Evolutionary conservation across 2,888 invertebrate genomes (phyloP).

Genomic region (Ramazzottius varieornatus): DNA sequence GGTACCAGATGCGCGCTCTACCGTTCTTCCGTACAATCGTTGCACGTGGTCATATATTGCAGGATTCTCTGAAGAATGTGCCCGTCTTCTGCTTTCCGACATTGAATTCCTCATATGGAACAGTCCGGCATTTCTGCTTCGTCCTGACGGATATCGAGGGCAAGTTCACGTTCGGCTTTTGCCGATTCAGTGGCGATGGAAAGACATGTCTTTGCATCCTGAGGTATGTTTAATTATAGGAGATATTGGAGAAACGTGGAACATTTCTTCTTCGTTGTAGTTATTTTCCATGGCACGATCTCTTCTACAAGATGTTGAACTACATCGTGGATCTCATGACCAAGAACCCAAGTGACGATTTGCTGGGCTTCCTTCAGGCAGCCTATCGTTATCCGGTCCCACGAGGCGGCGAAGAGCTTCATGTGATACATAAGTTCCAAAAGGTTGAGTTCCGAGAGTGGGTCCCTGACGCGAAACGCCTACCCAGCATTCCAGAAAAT

Average conservation of each 20-base stretch:
- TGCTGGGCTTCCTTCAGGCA: background rate
- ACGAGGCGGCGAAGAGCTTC: conserved; percentile 12
- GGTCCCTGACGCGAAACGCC: conserved; percentile 47
- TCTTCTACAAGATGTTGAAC: conserved; percentile 63
- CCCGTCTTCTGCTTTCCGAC: background rate
- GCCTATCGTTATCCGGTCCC: conserved; percentile 17
- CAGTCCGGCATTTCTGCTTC: conserved; percentile 82
- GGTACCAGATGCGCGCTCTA: conserved; percentile 12
- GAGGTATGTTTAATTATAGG: conserved; percentile 17
- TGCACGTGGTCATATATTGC: background rate
- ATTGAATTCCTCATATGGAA: conserved; percentile 15
- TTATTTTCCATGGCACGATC: conserved; percentile 83
- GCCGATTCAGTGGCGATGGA: conserved; percentile 69
- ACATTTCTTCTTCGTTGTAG: conserved; percentile 30
- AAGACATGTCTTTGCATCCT: conserved; percentile 39
- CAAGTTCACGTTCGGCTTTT: conserved; percentile 89
- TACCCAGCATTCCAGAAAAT: conserved; percentile 85
- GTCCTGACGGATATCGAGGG: conserved; percentile 78
- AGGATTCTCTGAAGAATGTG: background rate
- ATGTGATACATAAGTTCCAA: conserved; percentile 27
- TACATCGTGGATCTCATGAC: conserved; percentile 46
- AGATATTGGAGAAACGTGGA: background rate
- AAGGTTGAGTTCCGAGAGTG: conserved; percentile 37
- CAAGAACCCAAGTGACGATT: background rate
- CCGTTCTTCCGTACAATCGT: too few species aligned